Base-by-base conservation (phyloP, 1,140 invertebrate genomes). In the Lordiphosa stackelbergi region DNA sequence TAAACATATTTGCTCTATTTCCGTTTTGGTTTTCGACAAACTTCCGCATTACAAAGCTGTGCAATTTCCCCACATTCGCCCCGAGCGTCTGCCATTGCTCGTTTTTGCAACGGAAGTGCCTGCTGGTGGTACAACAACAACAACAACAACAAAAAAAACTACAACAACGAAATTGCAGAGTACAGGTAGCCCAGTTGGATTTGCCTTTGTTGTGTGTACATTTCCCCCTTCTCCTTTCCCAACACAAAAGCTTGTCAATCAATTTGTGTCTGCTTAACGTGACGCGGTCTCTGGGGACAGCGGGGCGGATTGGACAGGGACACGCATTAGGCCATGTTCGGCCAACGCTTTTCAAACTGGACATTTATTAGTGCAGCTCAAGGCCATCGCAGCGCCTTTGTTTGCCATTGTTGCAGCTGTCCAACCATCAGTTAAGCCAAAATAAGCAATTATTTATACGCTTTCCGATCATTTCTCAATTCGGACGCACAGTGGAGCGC, bases 1-100 rank as follows among this genome's bases (percentile, higher is more conserved):
- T 81, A 83, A 81, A 81, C 75, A 83, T 83, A 81, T 81, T 81
- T 81, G 77, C 63, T 75, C 77, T 81, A 83, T 81, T 81, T 81
- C 75, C 75, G 75, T 81, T 81, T 83, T 63, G 75, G 71, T 83
- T 81, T 31, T 81, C 83, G 66, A 71, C 69, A 83, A 81, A 81
- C 75, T 81, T 83, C 75, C 75, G 75, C 77, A 83, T 75, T 81
- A 79, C 71, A 83, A 83, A 81, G 77, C 75, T 81, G 77, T 72
- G 73, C 75, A 81, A 81, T 75, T 83, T 81, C 68, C 66, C 75
- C 40, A 36, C 34, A n/a, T 5, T 2, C 38, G 22, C 37, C 22
- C 37, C 36, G 42, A 42, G 22, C 22, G 19, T 19, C 19, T 19
- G 38, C 41, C 53, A 73, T 22, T 19, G 3, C 34, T 52, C 45